Conservation (phyloP, 1,140 invertebrate species). For the Microvelia longipes region DNA sequence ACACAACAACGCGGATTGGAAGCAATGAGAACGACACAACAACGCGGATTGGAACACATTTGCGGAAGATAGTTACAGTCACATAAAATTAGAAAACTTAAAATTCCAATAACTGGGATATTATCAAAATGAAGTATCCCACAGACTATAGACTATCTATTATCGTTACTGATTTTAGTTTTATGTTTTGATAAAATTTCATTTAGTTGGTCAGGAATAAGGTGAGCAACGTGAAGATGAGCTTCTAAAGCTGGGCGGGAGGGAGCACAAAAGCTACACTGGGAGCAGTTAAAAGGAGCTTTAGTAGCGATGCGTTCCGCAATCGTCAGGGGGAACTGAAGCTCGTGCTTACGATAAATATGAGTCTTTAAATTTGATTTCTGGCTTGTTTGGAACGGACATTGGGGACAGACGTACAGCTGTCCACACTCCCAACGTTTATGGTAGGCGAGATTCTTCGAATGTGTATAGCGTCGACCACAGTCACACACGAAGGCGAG, state of each 20-base stretch:
- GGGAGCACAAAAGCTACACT: background rate
- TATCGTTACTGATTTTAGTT: background rate
- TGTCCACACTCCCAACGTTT: constrained; percentile 7
- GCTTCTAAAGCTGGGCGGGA: background rate
- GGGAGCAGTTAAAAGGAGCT: background rate
- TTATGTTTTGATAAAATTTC: background rate
- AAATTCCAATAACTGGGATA: background rate
- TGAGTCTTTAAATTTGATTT: background rate
- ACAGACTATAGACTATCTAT: background rate
- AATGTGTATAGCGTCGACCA: constrained; percentile 3
- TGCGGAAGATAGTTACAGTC: no score
- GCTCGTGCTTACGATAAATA: background rate
- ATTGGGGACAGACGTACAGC: constrained; percentile 3
- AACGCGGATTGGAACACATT: no score
- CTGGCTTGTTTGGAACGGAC: background rate
- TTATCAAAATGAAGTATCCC: background rate
- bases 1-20: no score
- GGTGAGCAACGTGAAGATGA: background rate
- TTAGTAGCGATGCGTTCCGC: background rate
- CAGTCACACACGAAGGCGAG: background rate
- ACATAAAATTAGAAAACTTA: no score
- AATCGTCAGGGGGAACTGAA: background rate
- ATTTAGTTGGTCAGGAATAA: background rate
- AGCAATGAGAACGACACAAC: no score
- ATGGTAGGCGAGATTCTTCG: constrained; percentile 6